Conservation (phyloP, 1,140 invertebrate genomes). For the Coptotermes formosanus region DNA sequence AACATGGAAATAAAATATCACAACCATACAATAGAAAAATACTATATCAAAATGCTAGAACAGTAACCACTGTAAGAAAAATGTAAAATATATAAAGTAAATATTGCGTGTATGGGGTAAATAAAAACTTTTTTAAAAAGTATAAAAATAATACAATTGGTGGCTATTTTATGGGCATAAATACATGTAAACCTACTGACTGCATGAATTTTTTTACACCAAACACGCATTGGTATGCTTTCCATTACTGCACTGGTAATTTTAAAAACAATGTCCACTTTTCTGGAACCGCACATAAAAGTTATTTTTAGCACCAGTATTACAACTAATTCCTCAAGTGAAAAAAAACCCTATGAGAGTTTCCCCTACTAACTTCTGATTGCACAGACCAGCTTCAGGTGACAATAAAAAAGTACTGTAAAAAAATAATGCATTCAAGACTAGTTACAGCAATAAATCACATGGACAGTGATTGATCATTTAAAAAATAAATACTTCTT, state of each 20-base stretch:
- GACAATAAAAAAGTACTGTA: slow-evolving; percentile 26
- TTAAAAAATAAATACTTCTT: slow-evolving; percentile 31
- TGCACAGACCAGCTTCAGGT: neutral
- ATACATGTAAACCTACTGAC: neutral
- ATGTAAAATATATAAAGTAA: slow-evolving; percentile 4
- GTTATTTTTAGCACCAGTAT: neutral
- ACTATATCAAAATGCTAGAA: slow-evolving; percentile 23
- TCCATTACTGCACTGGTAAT: neutral
- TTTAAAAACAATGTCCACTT: neutral
- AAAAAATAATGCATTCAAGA: slow-evolving; percentile 32
- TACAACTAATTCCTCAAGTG: neutral
- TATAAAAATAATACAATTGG: slow-evolving; percentile 14
- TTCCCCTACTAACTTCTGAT: neutral
- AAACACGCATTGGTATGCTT: neutral
- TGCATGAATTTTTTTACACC: neutral
- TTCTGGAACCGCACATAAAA: neutral
- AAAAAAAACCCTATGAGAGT: neutral
- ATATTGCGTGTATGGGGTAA: neutral
- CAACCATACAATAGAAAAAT: slow-evolving; percentile 33
- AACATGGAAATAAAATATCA: slow-evolving; percentile 34
- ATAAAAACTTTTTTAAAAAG: slow-evolving; percentile 5
- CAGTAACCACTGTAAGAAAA: neutral
- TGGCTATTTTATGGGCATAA: neutral
- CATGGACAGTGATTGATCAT: slow-evolving; percentile 24
- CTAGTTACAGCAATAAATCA: slow-evolving; percentile 29